A percentile compares a stretch with the other conserved stretches of the same genome.
These are phyloP conservation scores for Noctua janthe DNA, from an alignment of 2,888 invertebrate species.

Conservation along the genomic window DNA sequence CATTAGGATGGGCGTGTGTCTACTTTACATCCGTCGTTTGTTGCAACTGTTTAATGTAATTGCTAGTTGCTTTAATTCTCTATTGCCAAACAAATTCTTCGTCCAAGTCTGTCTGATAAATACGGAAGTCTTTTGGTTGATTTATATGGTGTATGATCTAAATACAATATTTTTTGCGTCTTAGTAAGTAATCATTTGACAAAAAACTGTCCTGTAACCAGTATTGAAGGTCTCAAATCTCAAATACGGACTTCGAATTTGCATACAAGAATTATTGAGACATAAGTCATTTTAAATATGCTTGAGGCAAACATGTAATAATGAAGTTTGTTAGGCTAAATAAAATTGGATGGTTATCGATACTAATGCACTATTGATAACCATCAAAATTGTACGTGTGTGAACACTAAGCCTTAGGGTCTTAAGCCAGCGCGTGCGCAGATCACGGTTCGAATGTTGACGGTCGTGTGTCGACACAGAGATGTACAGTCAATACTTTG, in stretches of 20 bases:
- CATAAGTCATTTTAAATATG: constrained; percentile 22
- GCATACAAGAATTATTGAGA: constrained; percentile 41
- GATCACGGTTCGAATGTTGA: constrained; percentile 69
- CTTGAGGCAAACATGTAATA: constrained; percentile 33
- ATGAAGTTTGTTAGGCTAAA: constrained; percentile 12
- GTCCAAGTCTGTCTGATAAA: neutral
- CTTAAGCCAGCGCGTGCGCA: constrained; percentile 68
- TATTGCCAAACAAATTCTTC: constrained; percentile 18
- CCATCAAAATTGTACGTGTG: constrained; percentile 44
- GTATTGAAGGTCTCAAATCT: constrained; percentile 41
- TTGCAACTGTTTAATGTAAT: constrained; percentile 56
- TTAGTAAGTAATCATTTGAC: constrained; percentile 7
- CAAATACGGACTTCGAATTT: constrained; percentile 39
- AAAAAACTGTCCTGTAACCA: constrained; percentile 45
- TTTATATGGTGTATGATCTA: constrained; percentile 25
- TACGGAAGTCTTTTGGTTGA: constrained; percentile 6
- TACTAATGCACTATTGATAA: constrained; percentile 49
- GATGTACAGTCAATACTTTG: constrained; percentile 31
- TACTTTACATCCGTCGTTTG: constrained; percentile 66
- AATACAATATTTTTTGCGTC: constrained; percentile 19
- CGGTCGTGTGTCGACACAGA: constrained; percentile 73
- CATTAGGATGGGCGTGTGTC: constrained; percentile 64
- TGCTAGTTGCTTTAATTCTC: constrained; percentile 23
- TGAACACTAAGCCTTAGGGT: constrained; percentile 60
- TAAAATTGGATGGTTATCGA: constrained; percentile 44